Conservation (phyloP, 2,888 invertebrate species). For the Gonocerus acuteangulatus region DNA sequence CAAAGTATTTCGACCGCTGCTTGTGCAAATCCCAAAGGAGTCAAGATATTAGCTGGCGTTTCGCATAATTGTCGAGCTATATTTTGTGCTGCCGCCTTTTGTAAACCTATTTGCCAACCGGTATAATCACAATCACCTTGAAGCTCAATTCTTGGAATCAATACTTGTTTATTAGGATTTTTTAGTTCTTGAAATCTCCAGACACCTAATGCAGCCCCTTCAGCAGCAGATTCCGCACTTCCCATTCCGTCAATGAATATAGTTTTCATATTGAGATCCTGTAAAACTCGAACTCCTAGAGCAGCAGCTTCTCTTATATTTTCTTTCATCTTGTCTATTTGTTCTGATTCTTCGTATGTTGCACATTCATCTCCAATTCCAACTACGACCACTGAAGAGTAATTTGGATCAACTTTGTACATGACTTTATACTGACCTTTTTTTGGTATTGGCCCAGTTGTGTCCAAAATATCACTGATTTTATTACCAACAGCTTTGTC, state of each 20-base stretch:
- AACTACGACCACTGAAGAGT: slow-evolving; percentile 60
- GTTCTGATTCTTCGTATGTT: slow-evolving; percentile 59
- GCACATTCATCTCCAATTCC: slow-evolving; percentile 63
- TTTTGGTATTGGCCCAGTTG: slow-evolving; percentile 47
- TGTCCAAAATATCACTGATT: slow-evolving; percentile 45
- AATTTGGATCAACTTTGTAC: slow-evolving; percentile 56
- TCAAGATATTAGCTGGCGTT: slow-evolving; percentile 69
- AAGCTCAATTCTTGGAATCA: slow-evolving; percentile 47
- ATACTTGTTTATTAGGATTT: slow-evolving; percentile 30
- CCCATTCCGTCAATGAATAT: slow-evolving; percentile 69
- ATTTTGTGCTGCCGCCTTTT: slow-evolving; percentile 73
- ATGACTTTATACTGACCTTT: slow-evolving; percentile 54
- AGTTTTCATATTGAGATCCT: slow-evolving; percentile 47
- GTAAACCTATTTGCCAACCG: slow-evolving; percentile 63
- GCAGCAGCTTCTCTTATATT: slow-evolving; percentile 63
- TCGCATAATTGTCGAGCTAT: slow-evolving; percentile 68
- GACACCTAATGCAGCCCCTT: slow-evolving; percentile 61
- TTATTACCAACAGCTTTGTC: slow-evolving; percentile 50
- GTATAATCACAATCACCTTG: slow-evolving; percentile 59
- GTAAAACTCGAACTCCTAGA: slow-evolving; percentile 51
- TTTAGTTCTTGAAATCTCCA: slow-evolving; percentile 66
- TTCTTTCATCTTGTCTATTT: slow-evolving; percentile 66
- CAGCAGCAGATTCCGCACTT: slow-evolving; percentile 69
- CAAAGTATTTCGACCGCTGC: slow-evolving; percentile 53
- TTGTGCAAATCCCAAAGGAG: slow-evolving; percentile 69